These are phyloP conservation scores for Paracyclopina nana DNA, from an alignment of 1,140 invertebrate species.

Conservation along the genomic window DNA sequence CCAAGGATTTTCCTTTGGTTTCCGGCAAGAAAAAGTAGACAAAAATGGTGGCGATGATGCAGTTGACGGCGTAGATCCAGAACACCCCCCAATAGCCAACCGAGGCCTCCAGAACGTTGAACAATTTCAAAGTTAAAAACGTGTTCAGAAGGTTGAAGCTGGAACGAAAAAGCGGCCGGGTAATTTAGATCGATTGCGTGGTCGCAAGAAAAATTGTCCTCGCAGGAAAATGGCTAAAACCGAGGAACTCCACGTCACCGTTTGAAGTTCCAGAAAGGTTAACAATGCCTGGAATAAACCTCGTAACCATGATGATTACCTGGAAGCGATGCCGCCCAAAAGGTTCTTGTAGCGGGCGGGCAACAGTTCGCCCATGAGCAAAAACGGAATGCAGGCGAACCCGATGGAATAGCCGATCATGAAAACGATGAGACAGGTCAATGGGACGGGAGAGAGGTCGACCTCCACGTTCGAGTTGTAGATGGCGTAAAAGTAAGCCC, in stretches of 20 bases:
- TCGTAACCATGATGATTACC: no score
- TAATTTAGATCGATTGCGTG: no score
- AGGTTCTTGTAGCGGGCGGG: slow-evolving; percentile 28
- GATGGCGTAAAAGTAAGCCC: slow-evolving; percentile 27
- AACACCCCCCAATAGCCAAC: slow-evolving; percentile 27
- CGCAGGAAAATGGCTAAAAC: no score
- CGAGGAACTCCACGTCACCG: no score
- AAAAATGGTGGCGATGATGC: slow-evolving; percentile 34
- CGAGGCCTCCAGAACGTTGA: slow-evolving; percentile 21
- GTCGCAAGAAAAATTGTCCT: no score
- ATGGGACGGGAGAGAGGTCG: slow-evolving; percentile 25
- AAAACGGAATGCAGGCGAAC: slow-evolving; percentile 41
- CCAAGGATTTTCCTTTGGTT: slow-evolving; percentile 49
- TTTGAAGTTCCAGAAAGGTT: no score
- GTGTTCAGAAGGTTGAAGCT: slow-evolving; percentile 31
- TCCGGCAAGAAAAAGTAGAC: slow-evolving; percentile 50
- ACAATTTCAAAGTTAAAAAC: slow-evolving; percentile 35
- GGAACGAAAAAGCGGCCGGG: no score
- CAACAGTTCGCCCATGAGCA: slow-evolving; percentile 41
- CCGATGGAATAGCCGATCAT: slow-evolving; percentile 29
- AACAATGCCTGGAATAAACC: no score
- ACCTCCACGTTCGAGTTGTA: not conserved
- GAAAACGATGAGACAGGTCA: slow-evolving; percentile 27
- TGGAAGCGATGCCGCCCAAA: slow-evolving; percentile 30
- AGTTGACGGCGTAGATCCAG: slow-evolving; percentile 37